Percentiles rank a stretch among this genome's conserved stretches.
Evolutionary conservation across 2,888 invertebrate species (phyloP).

Genomic region (Drosophila maculinotata): DNA sequence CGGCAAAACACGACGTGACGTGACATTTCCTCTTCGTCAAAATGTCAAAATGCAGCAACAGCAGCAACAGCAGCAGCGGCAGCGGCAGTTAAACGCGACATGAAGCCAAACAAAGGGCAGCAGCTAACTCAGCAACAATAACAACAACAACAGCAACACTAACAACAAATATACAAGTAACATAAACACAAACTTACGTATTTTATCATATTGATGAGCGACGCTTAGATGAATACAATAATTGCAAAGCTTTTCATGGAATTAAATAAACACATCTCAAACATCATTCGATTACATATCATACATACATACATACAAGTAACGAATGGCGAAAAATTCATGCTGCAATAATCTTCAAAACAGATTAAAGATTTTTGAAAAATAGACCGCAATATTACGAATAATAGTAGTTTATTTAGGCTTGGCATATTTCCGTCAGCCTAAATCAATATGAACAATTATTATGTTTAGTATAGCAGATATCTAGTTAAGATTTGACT

Average conservation of each 20-base stretch:
- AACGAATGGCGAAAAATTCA: too few relatives aligned
- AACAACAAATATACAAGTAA: constrained; percentile 9
- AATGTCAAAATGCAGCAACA: constrained; percentile 83
- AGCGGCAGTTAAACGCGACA: constrained; percentile 52
- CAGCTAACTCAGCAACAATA: constrained; percentile 30
- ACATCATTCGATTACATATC: too few relatives aligned
- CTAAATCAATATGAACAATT: too few relatives aligned
- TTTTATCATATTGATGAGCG: constrained; percentile 49
- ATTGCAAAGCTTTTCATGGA: not conserved
- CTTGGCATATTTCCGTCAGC: too few relatives aligned
- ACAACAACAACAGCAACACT: constrained; percentile 16
- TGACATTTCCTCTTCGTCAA: constrained; percentile 85
- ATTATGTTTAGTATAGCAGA: too few relatives aligned
- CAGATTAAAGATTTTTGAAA: too few relatives aligned
- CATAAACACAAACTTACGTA: constrained; percentile 17
- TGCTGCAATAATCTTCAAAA: too few relatives aligned
- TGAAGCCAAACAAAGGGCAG: constrained; percentile 65
- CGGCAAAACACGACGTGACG: constrained; percentile 85
- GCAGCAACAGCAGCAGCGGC: constrained; percentile 18
- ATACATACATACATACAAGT: too few relatives aligned
- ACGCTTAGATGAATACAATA: constrained; percentile 15
- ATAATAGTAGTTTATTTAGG: too few relatives aligned
- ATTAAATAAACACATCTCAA: too few relatives aligned
- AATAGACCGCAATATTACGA: too few relatives aligned
- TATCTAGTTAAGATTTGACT: too few relatives aligned